Percentiles rank a stretch among this genome's conserved stretches.
phyloP scores from a whole-genome alignment of 2,113 vertebrate genomes.

The Myanophis thanlyinensis region DNA sequence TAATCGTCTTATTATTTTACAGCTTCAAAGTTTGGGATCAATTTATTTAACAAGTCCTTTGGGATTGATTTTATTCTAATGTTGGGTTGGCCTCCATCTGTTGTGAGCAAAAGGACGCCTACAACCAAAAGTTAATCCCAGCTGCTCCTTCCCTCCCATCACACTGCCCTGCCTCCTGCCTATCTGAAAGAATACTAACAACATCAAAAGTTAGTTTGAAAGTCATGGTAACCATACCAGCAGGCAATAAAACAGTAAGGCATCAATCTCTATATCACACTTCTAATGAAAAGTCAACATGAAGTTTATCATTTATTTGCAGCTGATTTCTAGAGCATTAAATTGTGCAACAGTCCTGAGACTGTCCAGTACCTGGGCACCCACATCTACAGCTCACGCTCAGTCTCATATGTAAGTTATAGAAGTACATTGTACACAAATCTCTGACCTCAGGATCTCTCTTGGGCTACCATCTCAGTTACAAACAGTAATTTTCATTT shows the following conservation, averaged over 20 bases:
- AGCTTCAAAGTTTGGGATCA: conserved; percentile 62
- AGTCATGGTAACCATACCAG: conserved; percentile 54
- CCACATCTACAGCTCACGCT: not conserved
- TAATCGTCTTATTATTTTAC: conserved; percentile 64
- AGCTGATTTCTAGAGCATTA: conserved; percentile 31
- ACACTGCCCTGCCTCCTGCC: not conserved
- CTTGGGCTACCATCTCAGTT: not conserved
- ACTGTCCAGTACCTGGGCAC: not conserved
- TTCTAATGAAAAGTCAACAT: conserved; percentile 58
- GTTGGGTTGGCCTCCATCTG: conserved; percentile 56
- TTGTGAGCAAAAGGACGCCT: conserved; percentile 53
- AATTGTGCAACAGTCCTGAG: conserved; percentile 26
- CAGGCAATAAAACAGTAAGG: conserved; percentile 69
- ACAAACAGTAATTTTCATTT: not conserved
- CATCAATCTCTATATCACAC: conserved; percentile 42
- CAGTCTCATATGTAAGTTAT: not conserved
- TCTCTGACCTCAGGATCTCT: not conserved
- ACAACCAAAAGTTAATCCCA: conserved; percentile 56
- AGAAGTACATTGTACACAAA: not conserved
- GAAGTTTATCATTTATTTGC: conserved; percentile 41
- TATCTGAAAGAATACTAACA: conserved; percentile 36
- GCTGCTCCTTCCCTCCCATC: conserved; percentile 31
- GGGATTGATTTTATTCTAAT: conserved; percentile 55
- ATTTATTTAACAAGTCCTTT: conserved; percentile 62
- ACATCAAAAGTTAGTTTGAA: conserved; percentile 36